Evolutionary conservation across 37 sponge, comb jelly and placozoan species (phyloP).

Genomic region (Amphimedon queenslandica): DNA sequence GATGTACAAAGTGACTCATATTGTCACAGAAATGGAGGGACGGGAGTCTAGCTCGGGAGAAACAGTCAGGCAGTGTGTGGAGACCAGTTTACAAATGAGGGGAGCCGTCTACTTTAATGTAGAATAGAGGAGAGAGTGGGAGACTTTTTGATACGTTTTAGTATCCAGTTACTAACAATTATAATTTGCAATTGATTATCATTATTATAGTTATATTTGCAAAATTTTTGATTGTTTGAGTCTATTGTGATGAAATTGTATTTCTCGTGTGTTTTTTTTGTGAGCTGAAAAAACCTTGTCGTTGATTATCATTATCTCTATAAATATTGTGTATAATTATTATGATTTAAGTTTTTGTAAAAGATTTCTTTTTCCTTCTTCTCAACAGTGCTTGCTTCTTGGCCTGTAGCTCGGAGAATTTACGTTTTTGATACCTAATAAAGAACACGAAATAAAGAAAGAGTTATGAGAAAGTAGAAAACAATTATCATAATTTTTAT

Average conservation of each 20-base stretch:
- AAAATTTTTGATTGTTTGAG: no score
- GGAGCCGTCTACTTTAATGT: not conserved
- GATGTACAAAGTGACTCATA: slow-evolving; percentile 29
- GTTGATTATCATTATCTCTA: no score
- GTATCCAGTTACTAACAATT: not conserved
- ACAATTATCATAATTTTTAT: no score
- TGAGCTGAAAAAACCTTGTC: no score
- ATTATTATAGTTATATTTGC: no score
- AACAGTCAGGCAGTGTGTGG: not conserved
- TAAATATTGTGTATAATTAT: no score
- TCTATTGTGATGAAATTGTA: no score
- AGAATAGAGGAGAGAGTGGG: not conserved
- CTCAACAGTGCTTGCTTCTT: not conserved
- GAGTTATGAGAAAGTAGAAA: no score
- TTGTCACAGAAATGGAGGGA: slow-evolving; percentile 11
- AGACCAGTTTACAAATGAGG: not conserved
- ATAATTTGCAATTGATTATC: not conserved
- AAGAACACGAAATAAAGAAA: no score
- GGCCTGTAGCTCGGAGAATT: not conserved
- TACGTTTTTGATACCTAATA: not conserved
- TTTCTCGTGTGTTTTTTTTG: no score
- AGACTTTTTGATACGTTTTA: not conserved
- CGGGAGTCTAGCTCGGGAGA: not conserved
- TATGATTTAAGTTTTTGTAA: no score
- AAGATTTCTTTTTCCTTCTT: not conserved